A percentile compares a stretch with the other conserved stretches of the same genome.
phyloP scores from a whole-genome alignment of 2,888 invertebrate genomes.

The Salpingus planirostris region DNA sequence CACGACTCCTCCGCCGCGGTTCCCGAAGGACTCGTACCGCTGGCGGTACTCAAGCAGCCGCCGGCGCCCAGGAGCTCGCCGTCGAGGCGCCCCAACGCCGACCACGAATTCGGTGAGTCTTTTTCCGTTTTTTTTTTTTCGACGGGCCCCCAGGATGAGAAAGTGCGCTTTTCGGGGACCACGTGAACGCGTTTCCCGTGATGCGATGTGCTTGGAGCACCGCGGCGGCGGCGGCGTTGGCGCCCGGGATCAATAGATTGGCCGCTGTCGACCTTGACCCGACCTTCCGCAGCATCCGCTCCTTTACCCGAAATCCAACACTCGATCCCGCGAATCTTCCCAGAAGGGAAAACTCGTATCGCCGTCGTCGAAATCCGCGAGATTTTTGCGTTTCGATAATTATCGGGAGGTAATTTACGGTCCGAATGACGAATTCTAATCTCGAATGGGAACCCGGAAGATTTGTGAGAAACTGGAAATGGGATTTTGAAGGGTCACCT shows the following conservation, averaged over 20 bases:
- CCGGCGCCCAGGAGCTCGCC: slow-evolving; percentile 54
- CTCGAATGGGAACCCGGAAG: too few relatives aligned
- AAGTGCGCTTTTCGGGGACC: slow-evolving; percentile 4
- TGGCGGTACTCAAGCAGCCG: slow-evolving; percentile 66
- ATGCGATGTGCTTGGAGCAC: slow-evolving; percentile 17
- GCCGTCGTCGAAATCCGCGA: too few relatives aligned
- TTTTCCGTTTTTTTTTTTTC: background rate
- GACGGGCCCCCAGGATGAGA: background rate
- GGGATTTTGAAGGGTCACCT: too few relatives aligned
- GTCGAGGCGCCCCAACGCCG: slow-evolving; percentile 40
- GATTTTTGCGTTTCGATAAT: too few relatives aligned
- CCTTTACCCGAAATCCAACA: slow-evolving; percentile 7
- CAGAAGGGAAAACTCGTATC: too few relatives aligned
- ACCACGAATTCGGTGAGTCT: slow-evolving; percentile 41
- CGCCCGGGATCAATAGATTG: slow-evolving; percentile 37
- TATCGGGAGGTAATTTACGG: too few relatives aligned
- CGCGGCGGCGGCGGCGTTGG: slow-evolving; percentile 23
- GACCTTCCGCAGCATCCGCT: slow-evolving; percentile 35
- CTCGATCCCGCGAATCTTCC: slow-evolving; percentile 8
- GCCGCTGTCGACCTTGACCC: slow-evolving; percentile 37
- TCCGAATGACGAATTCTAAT: too few relatives aligned
- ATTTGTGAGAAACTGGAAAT: too few relatives aligned
- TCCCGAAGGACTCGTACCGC: slow-evolving; percentile 74
- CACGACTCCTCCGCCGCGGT: slow-evolving; percentile 44
- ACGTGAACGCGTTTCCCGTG: slow-evolving; percentile 14